A percentile compares a stretch with the other conserved stretches of the same genome.
phyloP scores from a whole-genome alignment of 2,113 vertebrate species.

The Charina bottae region DNA sequence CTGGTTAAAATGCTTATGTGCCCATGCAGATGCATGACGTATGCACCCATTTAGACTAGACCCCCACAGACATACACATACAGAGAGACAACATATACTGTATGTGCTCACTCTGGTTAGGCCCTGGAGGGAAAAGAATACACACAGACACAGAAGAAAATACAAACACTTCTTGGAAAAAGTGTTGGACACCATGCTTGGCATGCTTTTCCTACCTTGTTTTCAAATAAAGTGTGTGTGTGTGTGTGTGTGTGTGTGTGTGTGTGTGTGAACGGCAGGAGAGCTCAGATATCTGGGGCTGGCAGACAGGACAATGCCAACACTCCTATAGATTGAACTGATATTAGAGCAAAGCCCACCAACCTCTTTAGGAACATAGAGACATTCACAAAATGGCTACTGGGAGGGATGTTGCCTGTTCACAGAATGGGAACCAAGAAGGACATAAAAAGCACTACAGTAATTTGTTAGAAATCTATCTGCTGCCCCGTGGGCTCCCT shows the following conservation, averaged over 20 bases:
- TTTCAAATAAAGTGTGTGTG: too few relatives aligned
- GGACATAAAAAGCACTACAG: not conserved
- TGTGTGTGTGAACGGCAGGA: too few relatives aligned
- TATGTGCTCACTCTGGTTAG: too few relatives aligned
- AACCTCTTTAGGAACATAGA: not conserved
- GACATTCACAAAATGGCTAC: not conserved
- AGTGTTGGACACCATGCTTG: too few relatives aligned
- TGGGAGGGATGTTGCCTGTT: not conserved
- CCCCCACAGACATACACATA: too few relatives aligned
- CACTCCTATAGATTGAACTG: not conserved
- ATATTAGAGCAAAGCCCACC: not conserved
- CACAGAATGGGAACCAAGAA: not conserved
- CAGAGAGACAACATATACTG: too few relatives aligned
- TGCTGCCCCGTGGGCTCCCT: not conserved
- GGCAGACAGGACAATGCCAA: not conserved
- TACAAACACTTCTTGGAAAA: too few relatives aligned
- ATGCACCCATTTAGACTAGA: not conserved
- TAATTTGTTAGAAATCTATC: not conserved
- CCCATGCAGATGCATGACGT: not conserved
- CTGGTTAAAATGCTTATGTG: not conserved
- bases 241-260: too few relatives aligned
- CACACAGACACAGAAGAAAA: too few relatives aligned
- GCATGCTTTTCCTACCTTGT: too few relatives aligned
- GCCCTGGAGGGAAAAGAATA: too few relatives aligned
- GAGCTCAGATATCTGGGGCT: not conserved